Conservation (phyloP, 1,140 invertebrate species). For the Heliconius eleuchia region DNA sequence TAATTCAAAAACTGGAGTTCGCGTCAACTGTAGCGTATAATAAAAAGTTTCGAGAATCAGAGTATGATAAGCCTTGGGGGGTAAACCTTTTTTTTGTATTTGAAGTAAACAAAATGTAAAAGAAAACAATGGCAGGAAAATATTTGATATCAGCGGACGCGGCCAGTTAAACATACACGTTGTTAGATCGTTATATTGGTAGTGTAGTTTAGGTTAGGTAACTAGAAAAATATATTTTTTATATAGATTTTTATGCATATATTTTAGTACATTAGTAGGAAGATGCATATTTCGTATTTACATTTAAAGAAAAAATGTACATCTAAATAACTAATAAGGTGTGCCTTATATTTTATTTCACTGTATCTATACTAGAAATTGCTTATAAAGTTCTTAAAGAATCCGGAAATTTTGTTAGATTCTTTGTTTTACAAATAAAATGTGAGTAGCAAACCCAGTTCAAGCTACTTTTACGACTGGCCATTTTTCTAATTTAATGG, state of each 20-base stretch:
- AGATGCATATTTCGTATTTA: background rate
- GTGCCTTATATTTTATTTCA: too few species aligned
- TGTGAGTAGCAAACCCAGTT: background rate
- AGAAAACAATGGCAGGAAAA: conserved; percentile 20
- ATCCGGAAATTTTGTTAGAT: background rate
- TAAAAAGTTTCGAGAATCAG: background rate
- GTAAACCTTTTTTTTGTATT: background rate
- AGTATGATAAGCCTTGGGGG: conserved; percentile 2
- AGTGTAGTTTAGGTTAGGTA: background rate
- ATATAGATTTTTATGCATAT: background rate
- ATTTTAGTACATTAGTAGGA: background rate
- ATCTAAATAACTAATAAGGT: too few species aligned
- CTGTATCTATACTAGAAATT: background rate
- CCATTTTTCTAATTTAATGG: conserved; percentile 30
- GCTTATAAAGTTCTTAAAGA: background rate
- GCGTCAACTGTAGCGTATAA: background rate
- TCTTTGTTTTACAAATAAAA: conserved; percentile 9
- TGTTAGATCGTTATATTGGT: conserved; percentile 25
- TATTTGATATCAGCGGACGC: conserved; percentile 18
- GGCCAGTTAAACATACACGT: conserved; percentile 26
- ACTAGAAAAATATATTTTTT: background rate
- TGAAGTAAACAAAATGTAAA: conserved; percentile 11
- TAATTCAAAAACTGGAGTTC: background rate
- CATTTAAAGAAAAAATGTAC: background rate
- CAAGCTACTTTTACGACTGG: conserved; percentile 26